These are phyloP conservation scores for Amiota communis DNA, from an alignment of 2,888 invertebrate species.

Conservation along the genomic window DNA sequence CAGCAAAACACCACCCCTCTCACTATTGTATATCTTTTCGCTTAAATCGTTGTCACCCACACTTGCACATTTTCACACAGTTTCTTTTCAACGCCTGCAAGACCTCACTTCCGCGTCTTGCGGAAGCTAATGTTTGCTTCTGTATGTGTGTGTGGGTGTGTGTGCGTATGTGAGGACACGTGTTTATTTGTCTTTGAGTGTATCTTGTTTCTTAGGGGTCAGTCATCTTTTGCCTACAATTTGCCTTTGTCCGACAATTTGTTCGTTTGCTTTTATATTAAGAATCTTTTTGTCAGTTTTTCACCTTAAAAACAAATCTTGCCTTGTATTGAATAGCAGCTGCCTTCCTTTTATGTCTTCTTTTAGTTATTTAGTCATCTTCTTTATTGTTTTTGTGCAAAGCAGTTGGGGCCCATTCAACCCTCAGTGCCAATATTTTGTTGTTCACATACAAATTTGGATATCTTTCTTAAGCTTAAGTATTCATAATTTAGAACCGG, in stretches of 20 bases:
- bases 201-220: no score
- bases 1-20: not conserved
- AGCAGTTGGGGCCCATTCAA: no score
- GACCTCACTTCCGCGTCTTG: not conserved
- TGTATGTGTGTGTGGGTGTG: no score
- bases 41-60: not conserved
- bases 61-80: constrained; percentile 17
- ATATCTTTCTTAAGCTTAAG: constrained; percentile 46
- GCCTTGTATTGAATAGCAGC: not conserved
- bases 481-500: constrained; percentile 60
- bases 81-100: not conserved
- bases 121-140: no score
- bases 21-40: not conserved
- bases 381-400: constrained; percentile 32
- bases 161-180: no score
- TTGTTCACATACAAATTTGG: constrained; percentile 47
- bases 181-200: no score
- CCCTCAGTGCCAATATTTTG: constrained; percentile 26
- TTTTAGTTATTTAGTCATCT: not conserved
- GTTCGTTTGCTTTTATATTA: no score
- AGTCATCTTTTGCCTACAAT: no score
- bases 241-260: no score
- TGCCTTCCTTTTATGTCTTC: not conserved
- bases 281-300: no score
- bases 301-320: no score